A percentile compares a stretch with the other conserved stretches of the same genome.
phyloP scores from a whole-genome alignment of 2,888 invertebrate species.

The Gandaritis pyraliata region DNA sequence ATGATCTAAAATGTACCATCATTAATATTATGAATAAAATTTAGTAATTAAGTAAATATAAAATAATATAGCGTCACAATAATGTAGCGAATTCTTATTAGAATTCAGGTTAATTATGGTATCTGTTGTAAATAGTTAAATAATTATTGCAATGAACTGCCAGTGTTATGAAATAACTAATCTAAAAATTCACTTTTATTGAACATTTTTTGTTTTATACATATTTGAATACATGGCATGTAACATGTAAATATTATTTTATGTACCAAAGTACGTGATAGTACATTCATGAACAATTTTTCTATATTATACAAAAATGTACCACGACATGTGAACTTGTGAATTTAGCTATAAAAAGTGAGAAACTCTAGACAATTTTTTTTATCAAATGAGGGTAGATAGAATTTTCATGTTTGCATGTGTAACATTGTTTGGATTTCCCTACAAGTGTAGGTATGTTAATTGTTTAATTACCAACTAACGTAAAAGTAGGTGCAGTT shows the following conservation, averaged over 20 bases:
- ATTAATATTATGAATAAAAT: conserved; percentile 11
- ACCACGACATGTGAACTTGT: not conserved
- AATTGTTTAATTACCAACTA: conserved; percentile 11
- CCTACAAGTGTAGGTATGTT: not conserved
- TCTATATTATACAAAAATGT: conserved; percentile 14
- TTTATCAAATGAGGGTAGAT: conserved; percentile 2
- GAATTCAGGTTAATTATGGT: conserved; percentile 6
- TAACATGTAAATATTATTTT: conserved; percentile 4
- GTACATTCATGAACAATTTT: conserved; percentile 26
- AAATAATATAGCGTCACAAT: conserved; percentile 27
- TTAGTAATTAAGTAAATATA: conserved; percentile 5
- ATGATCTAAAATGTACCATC: conserved; percentile 18
- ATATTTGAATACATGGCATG: conserved; percentile 13
- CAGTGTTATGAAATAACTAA: conserved; percentile 20
- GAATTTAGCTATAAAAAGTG: not conserved
- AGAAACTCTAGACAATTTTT: not conserved
- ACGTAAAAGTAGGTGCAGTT: conserved; percentile 48
- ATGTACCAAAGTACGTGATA: conserved; percentile 36
- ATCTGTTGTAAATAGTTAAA: conserved; percentile 27
- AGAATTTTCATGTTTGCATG: conserved; percentile 4
- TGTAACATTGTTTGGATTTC: not conserved
- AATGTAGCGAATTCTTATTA: conserved; percentile 3
- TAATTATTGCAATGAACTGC: conserved; percentile 18
- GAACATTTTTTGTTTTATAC: conserved; percentile 17
- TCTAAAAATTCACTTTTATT: conserved; percentile 27